Conservation (phyloP, 2,888 invertebrate genomes). For the Pogonocherus hispidulus region DNA sequence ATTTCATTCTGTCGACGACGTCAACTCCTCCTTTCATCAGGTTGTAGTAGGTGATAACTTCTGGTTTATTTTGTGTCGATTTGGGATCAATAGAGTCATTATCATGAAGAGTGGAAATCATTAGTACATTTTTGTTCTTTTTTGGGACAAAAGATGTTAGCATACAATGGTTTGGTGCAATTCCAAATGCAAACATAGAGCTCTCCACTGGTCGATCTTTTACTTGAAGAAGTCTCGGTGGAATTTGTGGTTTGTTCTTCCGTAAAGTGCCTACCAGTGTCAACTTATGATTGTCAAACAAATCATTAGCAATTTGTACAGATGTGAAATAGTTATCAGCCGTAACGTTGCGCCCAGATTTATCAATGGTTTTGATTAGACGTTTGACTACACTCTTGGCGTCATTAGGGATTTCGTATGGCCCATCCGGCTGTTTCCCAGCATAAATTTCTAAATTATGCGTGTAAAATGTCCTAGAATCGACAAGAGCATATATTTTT, state of each 20-base stretch:
- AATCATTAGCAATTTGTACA: conserved; percentile 29
- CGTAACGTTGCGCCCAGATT: conserved; percentile 45
- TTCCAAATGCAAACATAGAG: conserved; percentile 16
- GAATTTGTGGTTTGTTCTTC: conserved; percentile 44
- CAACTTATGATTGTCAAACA: conserved; percentile 36
- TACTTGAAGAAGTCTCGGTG: conserved; percentile 23
- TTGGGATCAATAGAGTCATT: conserved; percentile 17
- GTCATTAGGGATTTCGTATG: neutral
- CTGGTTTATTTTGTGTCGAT: conserved; percentile 34
- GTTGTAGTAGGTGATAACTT: conserved; percentile 52
- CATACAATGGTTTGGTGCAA: conserved; percentile 20
- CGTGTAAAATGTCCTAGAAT: conserved; percentile 35
- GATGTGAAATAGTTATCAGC: conserved; percentile 38
- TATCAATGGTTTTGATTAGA: neutral
- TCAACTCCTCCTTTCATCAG: conserved; percentile 49
- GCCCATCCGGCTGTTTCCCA: conserved; percentile 2
- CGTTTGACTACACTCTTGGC: neutral
- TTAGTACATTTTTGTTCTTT: conserved; percentile 38
- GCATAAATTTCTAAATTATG: conserved; percentile 15
- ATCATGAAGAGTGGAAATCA: conserved; percentile 35
- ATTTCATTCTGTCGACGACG: conserved; percentile 55
- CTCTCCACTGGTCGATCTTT: conserved; percentile 18
- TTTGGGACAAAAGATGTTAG: conserved; percentile 17
- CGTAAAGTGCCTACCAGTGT: conserved; percentile 48
- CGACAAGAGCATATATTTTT: conserved; percentile 51